Conservation (phyloP, 2,888 invertebrate species). For the Caradrina kadenii region DNA sequence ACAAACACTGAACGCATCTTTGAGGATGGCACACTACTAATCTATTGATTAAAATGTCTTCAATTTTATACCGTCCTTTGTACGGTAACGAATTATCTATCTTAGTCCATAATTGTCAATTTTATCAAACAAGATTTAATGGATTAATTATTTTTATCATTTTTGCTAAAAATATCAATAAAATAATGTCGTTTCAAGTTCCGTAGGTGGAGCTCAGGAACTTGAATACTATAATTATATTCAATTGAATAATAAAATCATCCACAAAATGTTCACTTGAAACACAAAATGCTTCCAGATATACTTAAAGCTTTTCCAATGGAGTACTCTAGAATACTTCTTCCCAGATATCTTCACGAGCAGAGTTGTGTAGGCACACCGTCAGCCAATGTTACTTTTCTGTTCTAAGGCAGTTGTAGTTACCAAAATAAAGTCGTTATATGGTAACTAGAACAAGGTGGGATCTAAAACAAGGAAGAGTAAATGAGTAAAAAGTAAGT, state of each 20-base stretch:
- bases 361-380: too few relatives aligned
- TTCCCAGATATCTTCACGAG: too few relatives aligned
- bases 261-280: too few relatives aligned
- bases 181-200: not conserved
- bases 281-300: too few relatives aligned
- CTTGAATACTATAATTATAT: too few relatives aligned
- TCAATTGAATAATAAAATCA: too few relatives aligned
- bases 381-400: too few relatives aligned
- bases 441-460: not conserved
- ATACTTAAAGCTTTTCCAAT: too few relatives aligned
- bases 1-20: constrained; percentile 64
- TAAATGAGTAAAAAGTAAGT: too few relatives aligned
- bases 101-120: constrained; percentile 18
- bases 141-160: constrained; percentile 39
- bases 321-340: too few relatives aligned
- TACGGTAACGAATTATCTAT: constrained; percentile 22
- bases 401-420: too few relatives aligned
- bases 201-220: constrained; percentile 23
- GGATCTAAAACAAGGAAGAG: not conserved
- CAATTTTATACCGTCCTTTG: constrained; percentile 49
- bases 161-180: constrained; percentile 10
- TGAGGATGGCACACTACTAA: constrained; percentile 34
- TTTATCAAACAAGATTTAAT: constrained; percentile 32
- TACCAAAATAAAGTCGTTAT: too few relatives aligned
- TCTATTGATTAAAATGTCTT: not conserved